Base-by-base conservation (phyloP, 2,113 vertebrate genomes). In the Cyprinodon tularosa region DNA sequence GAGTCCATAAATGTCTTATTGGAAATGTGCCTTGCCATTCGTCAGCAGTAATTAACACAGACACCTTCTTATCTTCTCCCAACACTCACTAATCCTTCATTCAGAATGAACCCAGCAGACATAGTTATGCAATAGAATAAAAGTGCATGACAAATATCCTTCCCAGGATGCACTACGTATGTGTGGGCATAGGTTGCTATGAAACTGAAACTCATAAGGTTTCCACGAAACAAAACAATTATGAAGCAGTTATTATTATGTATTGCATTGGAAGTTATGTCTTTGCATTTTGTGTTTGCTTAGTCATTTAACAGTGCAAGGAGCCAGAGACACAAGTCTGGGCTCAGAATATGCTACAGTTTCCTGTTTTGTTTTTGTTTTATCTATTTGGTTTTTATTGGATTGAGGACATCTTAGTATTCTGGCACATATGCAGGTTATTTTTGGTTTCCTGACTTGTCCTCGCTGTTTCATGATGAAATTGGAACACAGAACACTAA, bases 341-440 rank as follows among this genome's bases (percentile, higher is more conserved):
- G 12, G 15, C 10, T 62, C 1, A 1, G 12, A 70, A 44, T 47
- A 17, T 48, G 29, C 12, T 70, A 40, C 59, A 66, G 37, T 29
- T 60, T 42, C 71, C 8, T 60, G 20, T 45, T 38, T 57, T 29
- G 29, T 29, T 29, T 29, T 29, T 29, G 29, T 29, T 29, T 29
- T 29, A 1, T 29, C 29, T 29, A 29, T 29, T 29, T 29, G 29
- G 1, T 29, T 29, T 57, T 42, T 36, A 8, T 44, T 17, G 40
- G 37, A 14, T 29, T 4, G 72, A 73, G 65, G 66, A 68, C 57
- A 68, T 64, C 20, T 17, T 62, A 62, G 62, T 64, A 39, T 63
- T 68, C 68, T 90, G 88, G 78, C 89, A 88, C 72, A 87, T 62
- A 74, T 86, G 73, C 29, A 64, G 40, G 76, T 68, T 90, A 89